A percentile compares a stretch with the other conserved stretches of the same genome.
These are phyloP conservation scores for Aphis gossypii DNA, from an alignment of 1,140 invertebrate genomes.

Conservation along the genomic window DNA sequence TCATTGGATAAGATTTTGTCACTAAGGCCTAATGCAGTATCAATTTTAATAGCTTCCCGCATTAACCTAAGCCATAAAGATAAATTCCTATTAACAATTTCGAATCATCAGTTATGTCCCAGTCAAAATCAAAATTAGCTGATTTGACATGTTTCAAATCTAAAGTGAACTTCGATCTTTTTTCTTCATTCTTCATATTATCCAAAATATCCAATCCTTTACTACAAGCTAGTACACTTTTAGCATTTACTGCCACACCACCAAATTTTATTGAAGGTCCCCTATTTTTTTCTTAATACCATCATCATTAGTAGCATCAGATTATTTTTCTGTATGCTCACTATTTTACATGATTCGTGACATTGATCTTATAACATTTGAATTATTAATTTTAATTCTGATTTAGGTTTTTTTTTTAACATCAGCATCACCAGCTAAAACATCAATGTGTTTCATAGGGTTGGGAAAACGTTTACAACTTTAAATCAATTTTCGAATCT, in stretches of 20 bases:
- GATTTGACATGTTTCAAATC: conserved; percentile 80
- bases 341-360: conserved; percentile 53
- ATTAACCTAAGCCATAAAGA: conserved; percentile 94
- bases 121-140: conserved; percentile 88
- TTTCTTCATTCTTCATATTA: conserved; percentile 76
- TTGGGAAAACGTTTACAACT: conserved; percentile 95
- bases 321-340: conserved; percentile 50
- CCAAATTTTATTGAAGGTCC: conserved; percentile 91
- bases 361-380: conserved; percentile 71
- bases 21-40: conserved; percentile 83
- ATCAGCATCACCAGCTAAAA: conserved; percentile 94
- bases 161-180: conserved; percentile 82
- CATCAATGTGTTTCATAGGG: conserved; percentile 88
- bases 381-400: conserved; percentile 87
- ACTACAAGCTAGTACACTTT: conserved; percentile 85
- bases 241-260: conserved; percentile 94
- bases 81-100: conserved; percentile 89
- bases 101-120: conserved; percentile 88
- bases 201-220: conserved; percentile 90
- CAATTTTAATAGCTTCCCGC: conserved; percentile 98
- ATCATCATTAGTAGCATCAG: conserved; percentile 63
- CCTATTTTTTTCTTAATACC: conserved; percentile 73
- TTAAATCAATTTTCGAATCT: conserved; percentile 87
- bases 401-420: conserved; percentile 93
- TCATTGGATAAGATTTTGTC: conserved; percentile 93